phyloP scores from a whole-genome alignment of 2,113 vertebrate genomes.

The Ptychochromis oligacanthus region DNA sequence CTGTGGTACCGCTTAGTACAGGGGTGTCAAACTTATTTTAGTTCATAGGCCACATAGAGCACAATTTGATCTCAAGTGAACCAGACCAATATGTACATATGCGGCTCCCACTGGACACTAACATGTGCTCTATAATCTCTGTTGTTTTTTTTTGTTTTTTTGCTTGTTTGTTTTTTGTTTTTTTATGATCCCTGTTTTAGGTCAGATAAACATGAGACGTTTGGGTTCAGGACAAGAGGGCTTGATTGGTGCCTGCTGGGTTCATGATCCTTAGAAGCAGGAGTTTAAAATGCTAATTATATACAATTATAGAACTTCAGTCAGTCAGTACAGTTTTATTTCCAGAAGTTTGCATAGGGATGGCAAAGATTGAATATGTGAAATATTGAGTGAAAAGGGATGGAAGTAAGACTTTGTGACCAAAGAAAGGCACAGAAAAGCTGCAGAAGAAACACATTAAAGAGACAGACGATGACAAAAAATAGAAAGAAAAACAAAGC shows the following conservation, averaged over 20 bases:
- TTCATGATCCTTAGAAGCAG: constrained; percentile 27
- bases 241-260: constrained; percentile 8
- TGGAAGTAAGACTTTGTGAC: background rate
- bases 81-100: background rate
- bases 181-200: constrained; percentile 11
- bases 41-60: accelerated
- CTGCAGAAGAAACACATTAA: background rate
- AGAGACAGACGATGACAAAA: background rate
- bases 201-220: background rate
- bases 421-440: background rate
- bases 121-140: background rate
- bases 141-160: no score
- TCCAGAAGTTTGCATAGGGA: background rate
- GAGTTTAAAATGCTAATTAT: background rate
- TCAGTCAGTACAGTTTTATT: background rate
- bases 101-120: background rate
- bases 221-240: constrained; percentile 20
- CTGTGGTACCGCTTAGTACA: background rate
- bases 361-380: background rate
- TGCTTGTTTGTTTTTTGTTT: no score
- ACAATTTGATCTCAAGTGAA: background rate
- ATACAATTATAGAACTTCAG: accelerated
- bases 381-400: background rate
- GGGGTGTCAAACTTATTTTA: background rate
- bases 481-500: constrained; percentile 3